Evolutionary conservation across 1,140 invertebrate species (phyloP).

Genomic region (Lucilia sericata): DNA sequence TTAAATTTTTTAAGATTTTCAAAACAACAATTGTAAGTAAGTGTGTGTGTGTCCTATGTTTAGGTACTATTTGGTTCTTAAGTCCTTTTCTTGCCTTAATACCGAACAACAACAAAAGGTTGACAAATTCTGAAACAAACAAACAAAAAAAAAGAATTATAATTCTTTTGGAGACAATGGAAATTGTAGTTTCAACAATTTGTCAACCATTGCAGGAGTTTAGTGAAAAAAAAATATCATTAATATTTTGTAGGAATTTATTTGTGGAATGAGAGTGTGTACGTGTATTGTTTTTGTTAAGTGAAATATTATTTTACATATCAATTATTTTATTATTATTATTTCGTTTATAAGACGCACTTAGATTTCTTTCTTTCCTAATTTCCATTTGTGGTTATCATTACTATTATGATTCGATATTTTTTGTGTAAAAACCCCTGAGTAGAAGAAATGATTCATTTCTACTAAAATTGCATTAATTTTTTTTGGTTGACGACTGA

Average conservation of each 20-base stretch:
- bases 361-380: background rate
- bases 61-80: background rate
- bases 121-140: conserved; percentile 15
- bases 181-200: background rate
- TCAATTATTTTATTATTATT: conserved; percentile 22
- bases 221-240: background rate
- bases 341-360: background rate
- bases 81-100: background rate
- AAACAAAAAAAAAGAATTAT: background rate
- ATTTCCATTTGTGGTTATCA: background rate
- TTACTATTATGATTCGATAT: background rate
- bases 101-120: background rate
- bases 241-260: background rate
- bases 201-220: background rate
- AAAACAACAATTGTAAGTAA: background rate
- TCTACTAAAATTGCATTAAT: background rate
- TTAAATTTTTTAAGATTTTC: background rate
- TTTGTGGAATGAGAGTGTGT: background rate
- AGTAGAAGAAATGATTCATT: background rate
- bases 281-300: conserved; percentile 1
- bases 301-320: conserved; percentile 19
- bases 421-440: background rate
- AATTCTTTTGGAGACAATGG: background rate
- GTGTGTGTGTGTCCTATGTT: background rate
- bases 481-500: background rate